A percentile compares a stretch with the other conserved stretches of the same genome.
Evolutionary conservation across 2,797 vertebrate species (phyloP).

Genomic region (Miichthys miiuy): DNA sequence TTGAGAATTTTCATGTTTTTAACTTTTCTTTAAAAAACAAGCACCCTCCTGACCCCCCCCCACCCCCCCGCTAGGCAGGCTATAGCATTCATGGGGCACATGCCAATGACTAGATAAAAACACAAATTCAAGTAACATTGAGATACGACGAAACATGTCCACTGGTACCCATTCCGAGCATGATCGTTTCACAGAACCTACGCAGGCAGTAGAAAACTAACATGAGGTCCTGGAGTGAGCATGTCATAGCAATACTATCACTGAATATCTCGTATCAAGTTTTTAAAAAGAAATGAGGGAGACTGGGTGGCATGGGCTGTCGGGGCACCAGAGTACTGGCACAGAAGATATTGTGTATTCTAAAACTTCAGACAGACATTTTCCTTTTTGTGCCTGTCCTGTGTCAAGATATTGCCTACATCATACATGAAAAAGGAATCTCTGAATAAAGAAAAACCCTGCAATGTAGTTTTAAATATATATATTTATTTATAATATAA

Average conservation of each 20-base stretch:
- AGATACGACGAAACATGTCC: slow-evolving; percentile 95
- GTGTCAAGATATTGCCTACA: slow-evolving; percentile 87
- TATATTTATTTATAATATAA: slow-evolving; percentile 77
- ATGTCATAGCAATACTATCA: slow-evolving; percentile 91
- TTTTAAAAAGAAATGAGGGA: slow-evolving; percentile 76
- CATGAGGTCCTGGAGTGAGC: slow-evolving; percentile 94
- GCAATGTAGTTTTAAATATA: slow-evolving; percentile 87
- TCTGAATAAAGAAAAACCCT: slow-evolving; percentile 84
- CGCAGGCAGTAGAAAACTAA: slow-evolving; percentile 94
- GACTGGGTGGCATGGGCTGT: slow-evolving; percentile 70
- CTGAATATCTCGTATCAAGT: slow-evolving; percentile 88
- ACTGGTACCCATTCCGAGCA: slow-evolving; percentile 95
- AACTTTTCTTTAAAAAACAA: slow-evolving; percentile 72
- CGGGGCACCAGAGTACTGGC: slow-evolving; percentile 91
- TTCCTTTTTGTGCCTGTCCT: slow-evolving; percentile 73
- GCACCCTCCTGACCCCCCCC: slow-evolving; percentile 65
- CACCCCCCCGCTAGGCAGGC: slow-evolving; percentile 88
- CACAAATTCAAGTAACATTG: slow-evolving; percentile 99
- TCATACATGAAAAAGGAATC: slow-evolving; percentile 82
- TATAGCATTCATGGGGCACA: slow-evolving; percentile 96
- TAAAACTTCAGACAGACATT: slow-evolving; percentile 83
- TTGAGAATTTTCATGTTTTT: slow-evolving; percentile 80
- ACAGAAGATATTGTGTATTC: slow-evolving; percentile 74
- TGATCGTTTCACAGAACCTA: slow-evolving; percentile 96
- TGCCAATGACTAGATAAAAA: slow-evolving; percentile 94